Conservation (phyloP, 2,888 invertebrate species). For the Brachylomia viminalis region DNA sequence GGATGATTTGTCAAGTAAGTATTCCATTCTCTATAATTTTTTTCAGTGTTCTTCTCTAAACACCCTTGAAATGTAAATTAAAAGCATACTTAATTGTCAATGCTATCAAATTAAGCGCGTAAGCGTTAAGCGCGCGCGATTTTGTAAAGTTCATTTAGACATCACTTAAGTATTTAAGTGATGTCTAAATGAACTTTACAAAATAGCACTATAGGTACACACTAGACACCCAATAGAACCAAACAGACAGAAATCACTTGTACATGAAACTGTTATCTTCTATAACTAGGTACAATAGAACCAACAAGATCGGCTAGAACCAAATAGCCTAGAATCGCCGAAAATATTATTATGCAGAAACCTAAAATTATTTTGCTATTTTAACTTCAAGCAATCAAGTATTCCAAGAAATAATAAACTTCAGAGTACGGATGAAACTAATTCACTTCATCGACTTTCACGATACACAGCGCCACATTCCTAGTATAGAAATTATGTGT, state of each 20-base stretch:
- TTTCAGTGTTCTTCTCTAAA: too few relatives aligned
- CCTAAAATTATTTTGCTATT: neutral
- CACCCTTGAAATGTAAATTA: neutral
- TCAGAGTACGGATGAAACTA: neutral
- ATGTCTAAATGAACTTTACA: neutral
- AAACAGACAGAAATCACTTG: too few relatives aligned
- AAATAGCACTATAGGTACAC: neutral
- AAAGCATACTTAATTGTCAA: too few relatives aligned
- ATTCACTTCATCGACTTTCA: neutral
- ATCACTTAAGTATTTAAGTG: too few relatives aligned
- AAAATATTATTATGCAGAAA: neutral
- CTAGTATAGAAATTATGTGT: neutral
- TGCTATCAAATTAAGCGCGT: neutral
- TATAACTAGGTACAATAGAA: neutral
- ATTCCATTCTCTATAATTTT: neutral
- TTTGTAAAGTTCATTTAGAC: too few relatives aligned
- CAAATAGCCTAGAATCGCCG: neutral
- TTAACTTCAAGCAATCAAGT: neutral
- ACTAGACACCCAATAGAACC: neutral
- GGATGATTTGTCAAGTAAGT: neutral
- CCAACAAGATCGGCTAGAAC: neutral
- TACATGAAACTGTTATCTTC: too few relatives aligned
- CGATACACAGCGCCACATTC: neutral
- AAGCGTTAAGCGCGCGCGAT: too few relatives aligned
- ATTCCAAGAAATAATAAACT: neutral